Evolutionary conservation across 1,140 invertebrate genomes (phyloP), one percentile per base, ranked within the genome.

Genomic region (Stegodyphus dumicola): DNA sequence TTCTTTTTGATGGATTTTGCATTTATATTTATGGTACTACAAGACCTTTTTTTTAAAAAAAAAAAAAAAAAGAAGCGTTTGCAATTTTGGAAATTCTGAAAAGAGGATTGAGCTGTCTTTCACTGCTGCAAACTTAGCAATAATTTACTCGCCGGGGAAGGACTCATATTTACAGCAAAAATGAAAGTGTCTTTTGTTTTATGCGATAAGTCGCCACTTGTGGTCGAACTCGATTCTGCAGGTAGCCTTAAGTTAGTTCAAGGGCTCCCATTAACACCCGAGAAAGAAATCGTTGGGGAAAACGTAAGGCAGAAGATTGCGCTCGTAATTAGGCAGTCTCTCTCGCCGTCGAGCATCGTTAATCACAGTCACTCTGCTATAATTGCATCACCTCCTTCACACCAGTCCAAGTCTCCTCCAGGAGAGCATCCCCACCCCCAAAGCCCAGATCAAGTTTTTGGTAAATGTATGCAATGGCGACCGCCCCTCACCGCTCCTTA

Each of bases 311-410:
- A 7, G 65, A 69, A 80, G 69, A 80, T 80, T 80, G 78, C 54
- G 33, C n/a, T 49, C 69, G 69, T 80, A 80, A 80, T 80, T 80
- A 80, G 78, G 33, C 67, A 80, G 54, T 60, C 78, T 71, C 67
- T n/a, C 69, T 64, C 6, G 67, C 65, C 78, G 78, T 73, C 69
- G 51, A 64, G 54, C 18, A 33, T 17, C 69, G 78, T 80, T 80
- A 80, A 80, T 80, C 78, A 80, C 67, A 11, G 65, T 60, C 65
- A 53, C 17, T 17, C 77, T 18, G 67, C 78, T 54, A 71, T 80
- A 80, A 80, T 80, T 71, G 69, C 78, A 73, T 73, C 78, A 70
- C 65, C 60, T 53, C 56, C 48, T 17, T 60, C 56, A 60, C 56
- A 60, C 56, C 56, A 15, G 56, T 60, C 9, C 56, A 33, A 3